phyloP scores from a whole-genome alignment of 2,113 vertebrate species.

The Stictonetta naevosa region DNA sequence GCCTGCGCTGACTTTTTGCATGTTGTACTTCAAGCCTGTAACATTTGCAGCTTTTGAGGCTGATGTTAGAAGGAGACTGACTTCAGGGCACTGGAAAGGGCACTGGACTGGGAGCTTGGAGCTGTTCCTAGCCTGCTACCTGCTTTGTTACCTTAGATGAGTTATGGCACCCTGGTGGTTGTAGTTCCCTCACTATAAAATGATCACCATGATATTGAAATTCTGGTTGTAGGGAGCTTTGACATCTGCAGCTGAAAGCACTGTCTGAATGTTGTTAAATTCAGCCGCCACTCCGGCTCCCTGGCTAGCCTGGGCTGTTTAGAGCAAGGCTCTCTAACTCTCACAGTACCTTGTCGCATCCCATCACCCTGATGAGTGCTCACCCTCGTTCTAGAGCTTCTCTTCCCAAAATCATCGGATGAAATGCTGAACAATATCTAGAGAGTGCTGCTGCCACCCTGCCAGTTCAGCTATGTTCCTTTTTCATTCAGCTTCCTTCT shows the following conservation, averaged over 20 bases:
- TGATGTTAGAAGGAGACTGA: background rate
- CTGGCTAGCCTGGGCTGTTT: background rate
- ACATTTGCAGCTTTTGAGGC: background rate
- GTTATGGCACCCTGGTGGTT: background rate
- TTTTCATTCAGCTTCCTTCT: background rate
- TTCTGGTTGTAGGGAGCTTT: slow-evolving; percentile 18
- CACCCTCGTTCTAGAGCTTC: background rate
- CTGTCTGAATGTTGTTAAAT: background rate
- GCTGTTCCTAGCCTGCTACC: background rate
- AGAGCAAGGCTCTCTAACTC: background rate
- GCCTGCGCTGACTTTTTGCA: background rate
- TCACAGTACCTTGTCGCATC: background rate
- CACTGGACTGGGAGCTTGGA: background rate
- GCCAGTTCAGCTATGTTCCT: background rate
- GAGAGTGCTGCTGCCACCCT: background rate
- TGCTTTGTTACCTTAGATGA: slow-evolving; percentile 38
- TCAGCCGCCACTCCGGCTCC: background rate
- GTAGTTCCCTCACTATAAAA: background rate
- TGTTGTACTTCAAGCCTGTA: background rate
- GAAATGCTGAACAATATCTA: background rate
- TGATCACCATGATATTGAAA: slow-evolving; percentile 34
- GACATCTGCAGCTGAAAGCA: background rate
- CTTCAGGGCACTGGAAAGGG: background rate
- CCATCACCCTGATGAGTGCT: background rate
- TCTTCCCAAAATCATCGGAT: background rate